phyloP scores from a whole-genome alignment of 1,140 invertebrate species.

The Pseudomyrmex flavicornis region DNA sequence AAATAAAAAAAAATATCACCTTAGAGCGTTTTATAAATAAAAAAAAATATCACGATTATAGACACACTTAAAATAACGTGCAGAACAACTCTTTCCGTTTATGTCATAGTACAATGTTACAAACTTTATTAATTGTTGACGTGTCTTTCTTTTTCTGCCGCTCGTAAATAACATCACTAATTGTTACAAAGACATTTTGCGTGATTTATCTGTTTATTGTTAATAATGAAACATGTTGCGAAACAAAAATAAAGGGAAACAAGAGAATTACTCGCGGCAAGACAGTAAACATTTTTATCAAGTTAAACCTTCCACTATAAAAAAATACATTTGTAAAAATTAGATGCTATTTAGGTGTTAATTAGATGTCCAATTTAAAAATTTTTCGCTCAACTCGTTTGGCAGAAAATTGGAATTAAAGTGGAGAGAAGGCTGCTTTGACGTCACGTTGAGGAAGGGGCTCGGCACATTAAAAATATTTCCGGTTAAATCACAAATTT shows the following conservation, averaged over 20 bases:
- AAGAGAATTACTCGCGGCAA: slow-evolving; percentile 32
- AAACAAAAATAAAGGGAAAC: slow-evolving; percentile 29
- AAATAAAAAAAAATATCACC: slow-evolving; percentile 32
- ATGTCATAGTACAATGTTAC: background rate
- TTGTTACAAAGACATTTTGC: slow-evolving; percentile 54
- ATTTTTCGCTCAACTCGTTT: too few species aligned
- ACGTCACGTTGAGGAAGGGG: too few species aligned
- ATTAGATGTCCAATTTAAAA: too few species aligned
- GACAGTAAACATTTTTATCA: background rate
- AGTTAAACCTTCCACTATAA: too few species aligned
- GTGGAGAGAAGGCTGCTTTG: too few species aligned
- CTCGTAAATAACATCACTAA: slow-evolving; percentile 39
- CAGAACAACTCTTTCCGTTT: slow-evolving; percentile 10
- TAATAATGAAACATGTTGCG: slow-evolving; percentile 8
- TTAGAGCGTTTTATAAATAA: slow-evolving; percentile 24
- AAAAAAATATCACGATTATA: slow-evolving; percentile 5
- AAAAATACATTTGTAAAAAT: slow-evolving; percentile 26
- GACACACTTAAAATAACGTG: slow-evolving; percentile 3
- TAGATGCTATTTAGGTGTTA: background rate
- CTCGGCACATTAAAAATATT: too few species aligned
- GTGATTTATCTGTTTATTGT: slow-evolving; percentile 58
- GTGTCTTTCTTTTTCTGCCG: slow-evolving; percentile 29
- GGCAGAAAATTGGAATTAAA: too few species aligned
- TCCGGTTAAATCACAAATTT: too few species aligned
- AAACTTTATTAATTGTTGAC: slow-evolving; percentile 19